phyloP scores from a whole-genome alignment of 2,888 invertebrate species.

The Rhodophaea formosa region DNA sequence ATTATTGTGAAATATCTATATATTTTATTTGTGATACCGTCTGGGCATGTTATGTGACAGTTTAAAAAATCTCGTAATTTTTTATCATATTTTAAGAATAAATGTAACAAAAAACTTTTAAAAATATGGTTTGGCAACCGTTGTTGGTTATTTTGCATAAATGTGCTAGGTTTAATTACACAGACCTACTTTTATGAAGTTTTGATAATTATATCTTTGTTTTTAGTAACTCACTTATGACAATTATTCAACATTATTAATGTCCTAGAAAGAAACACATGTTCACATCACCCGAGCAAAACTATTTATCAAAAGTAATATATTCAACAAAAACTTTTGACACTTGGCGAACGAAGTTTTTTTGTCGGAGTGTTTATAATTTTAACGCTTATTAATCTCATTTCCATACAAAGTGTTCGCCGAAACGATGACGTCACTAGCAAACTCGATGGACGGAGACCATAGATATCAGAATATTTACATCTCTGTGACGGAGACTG shows the following conservation, averaged over 20 bases:
- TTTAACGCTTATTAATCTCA: slow-evolving; percentile 59
- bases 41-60: neutral
- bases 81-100: neutral
- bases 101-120: neutral
- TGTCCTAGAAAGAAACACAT: neutral
- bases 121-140: neutral
- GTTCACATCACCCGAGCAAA: neutral
- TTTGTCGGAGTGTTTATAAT: slow-evolving; percentile 38
- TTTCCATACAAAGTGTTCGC: slow-evolving; percentile 72
- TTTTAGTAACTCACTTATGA: neutral
- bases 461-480: no score
- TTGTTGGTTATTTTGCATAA: neutral
- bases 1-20: neutral
- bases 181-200: neutral
- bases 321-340: slow-evolving; percentile 41
- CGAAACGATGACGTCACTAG: slow-evolving; percentile 55
- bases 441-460: slow-evolving; percentile 33
- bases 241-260: neutral
- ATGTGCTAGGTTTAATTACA: neutral
- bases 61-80: neutral
- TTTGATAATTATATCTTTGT: neutral
- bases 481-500: no score
- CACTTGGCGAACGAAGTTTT: slow-evolving; percentile 46
- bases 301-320: neutral
- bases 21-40: neutral